These are phyloP conservation scores for Aleiodes sp. DNA, from an alignment of 1,140 invertebrate genomes.

Conservation along the genomic window DNA sequence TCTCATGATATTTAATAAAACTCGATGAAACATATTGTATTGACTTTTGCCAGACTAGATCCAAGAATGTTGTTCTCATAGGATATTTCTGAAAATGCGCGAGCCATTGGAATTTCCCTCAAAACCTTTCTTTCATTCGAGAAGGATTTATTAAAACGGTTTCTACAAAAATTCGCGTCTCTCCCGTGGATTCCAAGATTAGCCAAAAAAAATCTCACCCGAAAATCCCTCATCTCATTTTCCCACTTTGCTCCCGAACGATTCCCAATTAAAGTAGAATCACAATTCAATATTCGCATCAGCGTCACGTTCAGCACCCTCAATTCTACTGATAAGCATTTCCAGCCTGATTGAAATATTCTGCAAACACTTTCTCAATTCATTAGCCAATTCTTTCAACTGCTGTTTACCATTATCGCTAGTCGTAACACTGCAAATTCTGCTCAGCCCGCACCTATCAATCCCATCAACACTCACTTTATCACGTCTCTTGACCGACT, in stretches of 20 bases:
- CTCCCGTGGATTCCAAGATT: neutral
- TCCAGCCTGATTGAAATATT: constrained; percentile 51
- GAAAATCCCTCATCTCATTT: neutral
- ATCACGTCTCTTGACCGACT: neutral
- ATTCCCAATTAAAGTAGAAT: no score
- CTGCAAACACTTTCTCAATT: constrained; percentile 52
- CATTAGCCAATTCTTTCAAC: constrained; percentile 46
- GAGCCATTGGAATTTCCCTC: neutral
- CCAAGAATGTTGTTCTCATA: no score
- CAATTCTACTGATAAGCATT: constrained; percentile 45
- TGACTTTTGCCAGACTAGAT: no score
- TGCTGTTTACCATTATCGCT: constrained; percentile 48
- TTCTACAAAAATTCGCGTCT: neutral
- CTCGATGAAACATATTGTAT: no score
- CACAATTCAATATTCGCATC: constrained; percentile 32
- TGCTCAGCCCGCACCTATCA: constrained; percentile 39
- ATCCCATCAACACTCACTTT: neutral
- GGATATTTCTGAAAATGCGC: neutral
- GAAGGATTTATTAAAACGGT: neutral
- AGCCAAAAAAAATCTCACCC: neutral
- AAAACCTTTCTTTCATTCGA: neutral
- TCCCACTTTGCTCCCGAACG: neutral
- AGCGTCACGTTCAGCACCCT: constrained; percentile 47
- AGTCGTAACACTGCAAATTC: constrained; percentile 47
- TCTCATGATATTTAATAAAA: no score